Evolutionary conservation across 2,113 vertebrate species (phyloP).

Genomic region (Vidua chalybeata): DNA sequence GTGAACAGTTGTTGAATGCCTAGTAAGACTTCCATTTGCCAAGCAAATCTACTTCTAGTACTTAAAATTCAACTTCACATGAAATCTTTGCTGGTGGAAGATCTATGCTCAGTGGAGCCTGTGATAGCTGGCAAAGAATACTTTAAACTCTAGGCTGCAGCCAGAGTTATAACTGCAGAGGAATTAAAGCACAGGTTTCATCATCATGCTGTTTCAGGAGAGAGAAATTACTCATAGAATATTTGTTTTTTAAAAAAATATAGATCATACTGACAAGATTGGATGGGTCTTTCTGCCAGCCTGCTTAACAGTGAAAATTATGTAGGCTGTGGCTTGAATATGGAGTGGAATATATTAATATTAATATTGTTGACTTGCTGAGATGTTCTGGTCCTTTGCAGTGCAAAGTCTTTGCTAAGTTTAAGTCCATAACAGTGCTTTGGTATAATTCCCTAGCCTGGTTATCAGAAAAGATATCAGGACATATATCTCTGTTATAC

Average conservation of each 20-base stretch:
- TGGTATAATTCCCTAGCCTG: neutral
- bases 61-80: neutral
- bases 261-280: neutral
- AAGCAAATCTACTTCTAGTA: neutral
- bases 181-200: neutral
- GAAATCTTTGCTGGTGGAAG: neutral
- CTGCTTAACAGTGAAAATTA: slow-evolving; percentile 3
- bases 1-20: neutral
- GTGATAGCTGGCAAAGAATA: neutral
- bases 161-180: neutral
- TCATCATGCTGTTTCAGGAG: neutral
- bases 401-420: neutral
- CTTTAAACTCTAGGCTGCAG: neutral
- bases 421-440: neutral
- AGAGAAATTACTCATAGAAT: slow-evolving; percentile 18
- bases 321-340: neutral
- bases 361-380: neutral
- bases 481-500: neutral
- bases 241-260: neutral
- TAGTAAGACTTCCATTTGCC: neutral
- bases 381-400: neutral
- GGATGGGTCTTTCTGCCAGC: neutral
- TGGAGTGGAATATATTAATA: neutral
- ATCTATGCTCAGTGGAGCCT: neutral
- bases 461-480: neutral